A percentile compares a stretch with the other conserved stretches of the same genome.
Evolutionary conservation across 2,113 vertebrate genomes (phyloP).

Genomic region (Vimba vimba): DNA sequence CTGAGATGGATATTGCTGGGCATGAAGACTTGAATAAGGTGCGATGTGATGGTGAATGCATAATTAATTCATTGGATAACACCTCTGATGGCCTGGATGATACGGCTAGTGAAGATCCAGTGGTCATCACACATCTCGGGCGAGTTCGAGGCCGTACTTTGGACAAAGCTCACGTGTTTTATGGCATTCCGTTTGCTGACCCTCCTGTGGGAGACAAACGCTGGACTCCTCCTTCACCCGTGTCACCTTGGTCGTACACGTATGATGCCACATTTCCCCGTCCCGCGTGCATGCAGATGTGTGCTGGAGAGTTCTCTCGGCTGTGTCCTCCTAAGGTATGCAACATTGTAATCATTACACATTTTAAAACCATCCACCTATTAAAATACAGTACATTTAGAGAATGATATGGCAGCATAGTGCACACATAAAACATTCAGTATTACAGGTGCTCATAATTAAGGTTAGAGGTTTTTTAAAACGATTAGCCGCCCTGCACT

Average conservation of each 20-base stretch:
- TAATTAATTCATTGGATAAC: neutral
- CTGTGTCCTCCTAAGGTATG: conserved; percentile 71
- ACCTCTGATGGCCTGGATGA: neutral
- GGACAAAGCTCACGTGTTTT: conserved; percentile 73
- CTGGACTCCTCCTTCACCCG: conserved; percentile 73
- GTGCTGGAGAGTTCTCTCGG: conserved; percentile 60
- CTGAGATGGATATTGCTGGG: neutral
- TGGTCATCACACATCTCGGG: conserved; percentile 37
- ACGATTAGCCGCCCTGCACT: too few relatives aligned
- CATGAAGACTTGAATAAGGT: neutral
- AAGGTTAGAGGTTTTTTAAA: neutral
- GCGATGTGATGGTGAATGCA: neutral
- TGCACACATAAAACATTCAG: neutral
- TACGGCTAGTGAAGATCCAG: neutral
- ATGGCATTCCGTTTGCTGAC: conserved; percentile 74
- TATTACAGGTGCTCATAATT: neutral
- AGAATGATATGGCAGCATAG: neutral
- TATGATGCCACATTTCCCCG: conserved; percentile 75
- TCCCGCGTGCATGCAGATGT: conserved; percentile 73
- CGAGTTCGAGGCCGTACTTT: conserved; percentile 43
- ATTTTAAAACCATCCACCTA: neutral
- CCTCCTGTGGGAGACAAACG: conserved; percentile 73
- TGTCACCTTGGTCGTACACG: conserved; percentile 66
- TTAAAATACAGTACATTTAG: neutral
- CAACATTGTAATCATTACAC: neutral